Evolutionary conservation across 2,113 vertebrate genomes (phyloP).

Genomic region (Heterotis niloticus): DNA sequence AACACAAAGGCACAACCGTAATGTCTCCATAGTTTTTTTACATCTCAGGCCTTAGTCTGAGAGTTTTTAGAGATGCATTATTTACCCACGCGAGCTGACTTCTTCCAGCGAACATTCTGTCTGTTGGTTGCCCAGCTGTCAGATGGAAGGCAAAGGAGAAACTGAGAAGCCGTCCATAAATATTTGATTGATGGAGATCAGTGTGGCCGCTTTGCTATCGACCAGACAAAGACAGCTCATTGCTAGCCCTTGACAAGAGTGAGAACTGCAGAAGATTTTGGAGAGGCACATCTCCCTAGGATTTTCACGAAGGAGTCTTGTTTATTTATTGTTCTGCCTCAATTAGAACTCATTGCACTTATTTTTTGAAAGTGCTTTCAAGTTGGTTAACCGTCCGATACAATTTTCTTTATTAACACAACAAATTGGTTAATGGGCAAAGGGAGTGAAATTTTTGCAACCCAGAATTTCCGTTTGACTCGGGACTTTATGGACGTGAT

Average conservation of each 20-base stretch:
- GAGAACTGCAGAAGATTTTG: conserved; percentile 21
- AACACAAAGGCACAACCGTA: background rate
- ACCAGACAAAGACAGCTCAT: conserved; percentile 11
- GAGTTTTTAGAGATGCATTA: conserved; percentile 37
- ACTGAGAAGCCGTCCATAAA: conserved; percentile 56
- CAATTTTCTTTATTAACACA: background rate
- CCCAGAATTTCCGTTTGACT: background rate
- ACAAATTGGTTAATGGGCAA: background rate
- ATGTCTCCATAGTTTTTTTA: background rate
- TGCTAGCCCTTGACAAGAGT: background rate
- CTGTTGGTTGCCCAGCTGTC: conserved; percentile 44
- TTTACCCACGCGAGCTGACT: conserved; percentile 31
- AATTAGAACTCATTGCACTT: background rate
- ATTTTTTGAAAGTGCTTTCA: background rate
- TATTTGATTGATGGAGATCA: conserved; percentile 55
- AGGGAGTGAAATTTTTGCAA: background rate
- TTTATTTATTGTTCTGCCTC: background rate
- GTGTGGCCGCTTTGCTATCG: conserved; percentile 22
- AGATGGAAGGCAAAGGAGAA: conserved; percentile 46
- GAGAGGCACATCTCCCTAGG: background rate
- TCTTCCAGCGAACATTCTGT: conserved; percentile 28
- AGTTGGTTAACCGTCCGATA: background rate
- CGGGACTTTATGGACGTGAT: too few relatives aligned
- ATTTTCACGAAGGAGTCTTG: background rate
- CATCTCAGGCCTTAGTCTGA: background rate